Evolutionary conservation across 2,797 vertebrate species (phyloP), one percentile per base, ranked within the genome.

Genomic region (Karalla daura): DNA sequence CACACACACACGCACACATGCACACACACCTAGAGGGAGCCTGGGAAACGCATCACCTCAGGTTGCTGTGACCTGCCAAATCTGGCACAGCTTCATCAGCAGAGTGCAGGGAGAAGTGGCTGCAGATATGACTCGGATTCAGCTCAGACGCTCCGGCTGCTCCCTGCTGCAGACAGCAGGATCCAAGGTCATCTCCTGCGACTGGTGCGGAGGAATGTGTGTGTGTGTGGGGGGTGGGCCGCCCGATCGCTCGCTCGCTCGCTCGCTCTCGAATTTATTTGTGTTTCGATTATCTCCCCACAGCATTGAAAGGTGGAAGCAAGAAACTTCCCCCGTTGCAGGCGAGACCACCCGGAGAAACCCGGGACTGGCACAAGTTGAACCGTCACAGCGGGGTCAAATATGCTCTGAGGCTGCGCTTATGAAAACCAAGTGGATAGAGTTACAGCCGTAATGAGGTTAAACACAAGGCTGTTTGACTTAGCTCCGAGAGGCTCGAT

Each of bases 41-140:
- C 81, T 87, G 87, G 77, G 78, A 86, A 88, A 88, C 59, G 43
- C 51, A 88, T 86, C 64, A 81, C 46, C 40, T 17, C 7, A 43
- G 52, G 56, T 79, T 53, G 18, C 82, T 49, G 28, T 47, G 72
- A 78, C 76, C 74, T 62, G 87, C 73, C 74, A 78, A n/a, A 70
- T 78, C 69, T 60, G 58, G 59, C 69, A 40, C 28, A 28, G 28
- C 62, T 80, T 73, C 58, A 85, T 86, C 80, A 70, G 61, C 49
- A 68, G 58, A 82, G 70, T 46, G 50, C 52, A 51, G 18, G 63
- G 20, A 35, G 25, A 12, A 33, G 47, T 51, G 47, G 43, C 40
- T 0, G 25, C 67, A 54, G 61, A 78, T 67, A 13, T 46, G 52
- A 10, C 50, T 47, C 71, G 81, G 80, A 78, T 39, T n/a, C 49